Base-by-base conservation (phyloP, 1,140 invertebrate species). In the Camponotus floridanus region DNA sequence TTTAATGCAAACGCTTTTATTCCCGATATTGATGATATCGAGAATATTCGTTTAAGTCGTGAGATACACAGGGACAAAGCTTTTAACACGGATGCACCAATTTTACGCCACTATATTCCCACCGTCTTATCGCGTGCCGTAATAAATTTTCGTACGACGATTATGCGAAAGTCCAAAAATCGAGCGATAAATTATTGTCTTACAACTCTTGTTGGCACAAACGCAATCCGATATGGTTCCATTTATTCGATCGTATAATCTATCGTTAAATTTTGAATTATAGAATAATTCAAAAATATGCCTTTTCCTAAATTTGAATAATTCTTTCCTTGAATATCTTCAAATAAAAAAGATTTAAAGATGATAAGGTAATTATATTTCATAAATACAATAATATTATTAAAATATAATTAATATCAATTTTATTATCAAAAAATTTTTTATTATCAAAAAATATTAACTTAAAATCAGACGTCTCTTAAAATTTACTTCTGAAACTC, bases 1-100 rank as follows among this genome's bases (percentile, higher is more conserved):
- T 81, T 81, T 55, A 59, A 73, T 45, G 31, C 79, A 83, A 74
- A 61, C 39, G 79, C 68, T 74, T 83, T 83, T 83, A 83, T 83
- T 48, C n/a, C 39, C 68, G 26, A 83, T 83, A 83, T 81, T 73
- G 55, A 42, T 74, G 79, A 83, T 83, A 83, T 83, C 55, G 57
- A 74, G 55, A 81, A 71, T 31, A 55, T 55, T 68, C 76, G 36
- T 45, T 80, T 61, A 11, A 21, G 65, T 59, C 31, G 21, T 51
- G 51, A 71, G 18, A 71, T 81, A 59, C 26, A 45, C 13, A 48
- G 68, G 15, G 42, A 51, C 33, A 13, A 71, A 33, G 67, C 67
- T 83, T 83, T 83, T 74, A 83, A 62, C 55, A 73, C 55, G 51
- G 26, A 81, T 45, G 51, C 68, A 15, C 65, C 67, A 73, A 83